A percentile compares a stretch with the other conserved stretches of the same genome.
Conservation (phyloP, 2,888 invertebrate genomes). For the Aradus depressus region DNA sequence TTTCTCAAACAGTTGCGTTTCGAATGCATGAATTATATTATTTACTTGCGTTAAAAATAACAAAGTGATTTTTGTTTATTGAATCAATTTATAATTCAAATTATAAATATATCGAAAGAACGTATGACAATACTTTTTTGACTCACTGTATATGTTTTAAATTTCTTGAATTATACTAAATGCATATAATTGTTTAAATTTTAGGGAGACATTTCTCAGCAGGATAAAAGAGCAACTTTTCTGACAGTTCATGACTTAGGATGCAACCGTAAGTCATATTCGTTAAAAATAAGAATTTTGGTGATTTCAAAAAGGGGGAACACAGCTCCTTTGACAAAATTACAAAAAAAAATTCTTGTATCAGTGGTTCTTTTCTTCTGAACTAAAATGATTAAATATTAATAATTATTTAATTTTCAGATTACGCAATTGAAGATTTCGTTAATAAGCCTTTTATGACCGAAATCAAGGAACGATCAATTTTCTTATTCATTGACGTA, state of each 20-base stretch:
- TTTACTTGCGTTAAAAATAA: too few species aligned
- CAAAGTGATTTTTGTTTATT: too few species aligned
- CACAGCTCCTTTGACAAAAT: not conserved
- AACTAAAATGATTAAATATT: not conserved
- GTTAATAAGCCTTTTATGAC: slow-evolving; percentile 71
- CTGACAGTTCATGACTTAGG: slow-evolving; percentile 83
- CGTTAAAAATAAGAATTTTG: too few species aligned
- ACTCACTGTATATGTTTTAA: not conserved
- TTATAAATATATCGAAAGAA: too few species aligned
- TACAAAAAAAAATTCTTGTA: not conserved
- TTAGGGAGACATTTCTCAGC: slow-evolving; percentile 68
- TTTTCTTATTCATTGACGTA: slow-evolving; percentile 77
- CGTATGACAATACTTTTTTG: too few species aligned
- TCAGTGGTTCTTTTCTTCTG: not conserved
- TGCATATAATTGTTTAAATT: slow-evolving; percentile 28
- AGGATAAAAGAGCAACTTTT: slow-evolving; percentile 71
- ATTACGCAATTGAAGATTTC: slow-evolving; percentile 70
- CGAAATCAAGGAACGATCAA: slow-evolving; percentile 71
- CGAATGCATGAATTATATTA: too few species aligned
- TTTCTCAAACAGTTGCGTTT: too few species aligned
- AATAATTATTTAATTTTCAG: slow-evolving; percentile 40
- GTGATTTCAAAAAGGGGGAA: not conserved
- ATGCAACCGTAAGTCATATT: slow-evolving; percentile 54
- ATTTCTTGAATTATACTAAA: not conserved
- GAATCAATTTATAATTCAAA: too few species aligned